Evolutionary conservation across 2,888 invertebrate species (phyloP), one percentile per base, ranked within the genome.

Genomic region (Macaria notata): DNA sequence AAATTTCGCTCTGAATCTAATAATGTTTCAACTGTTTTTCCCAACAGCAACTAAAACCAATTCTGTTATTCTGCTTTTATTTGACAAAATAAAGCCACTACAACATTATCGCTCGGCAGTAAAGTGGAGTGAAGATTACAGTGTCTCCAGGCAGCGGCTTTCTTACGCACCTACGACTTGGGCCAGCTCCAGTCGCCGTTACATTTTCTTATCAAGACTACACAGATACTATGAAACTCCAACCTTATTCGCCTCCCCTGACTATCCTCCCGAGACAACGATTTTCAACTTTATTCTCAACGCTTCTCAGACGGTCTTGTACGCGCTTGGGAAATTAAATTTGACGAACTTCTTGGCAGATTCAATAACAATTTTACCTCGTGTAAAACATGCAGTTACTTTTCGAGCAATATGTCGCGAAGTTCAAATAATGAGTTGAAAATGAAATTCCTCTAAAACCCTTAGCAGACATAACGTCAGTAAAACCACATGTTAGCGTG

Each of bases 181-280:
- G 71, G 9, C 46, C 46, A 31, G 31, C 79, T 82, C 80, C 78
- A 79, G 75, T 75, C 72, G 74, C 75, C 79, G 79, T 84, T 81
- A 84, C 75, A 73, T 82, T 36, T 83, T 79, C 84, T 86, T 86
- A 85, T 85, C 84, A 78, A 79, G 76, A 78, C 77, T 78, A 77
- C 76, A 74, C 81, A 83, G 77, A 68, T 65, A 65, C 77, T 73
- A 59, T 54, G 56, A 61, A 60, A 55, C 64, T 50, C 54, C 6
- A 61, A 62, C 62, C 54, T 56, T 56, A 59, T 59, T 50, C 45
- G 45, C 31, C 19, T 31, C 43, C 9, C 41, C 49, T 33, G 46
- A 58, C 50, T 53, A 56, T 59, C 9, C 29, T 49, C 44, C 3
- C 44, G 49, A 36, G 50, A 38, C 39, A 52, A 30, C 31, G 42